Evolutionary conservation across 2,797 vertebrate species (phyloP), one percentile per base, ranked within the genome.

Genomic region (Schizopygopsis pylzovi): DNA sequence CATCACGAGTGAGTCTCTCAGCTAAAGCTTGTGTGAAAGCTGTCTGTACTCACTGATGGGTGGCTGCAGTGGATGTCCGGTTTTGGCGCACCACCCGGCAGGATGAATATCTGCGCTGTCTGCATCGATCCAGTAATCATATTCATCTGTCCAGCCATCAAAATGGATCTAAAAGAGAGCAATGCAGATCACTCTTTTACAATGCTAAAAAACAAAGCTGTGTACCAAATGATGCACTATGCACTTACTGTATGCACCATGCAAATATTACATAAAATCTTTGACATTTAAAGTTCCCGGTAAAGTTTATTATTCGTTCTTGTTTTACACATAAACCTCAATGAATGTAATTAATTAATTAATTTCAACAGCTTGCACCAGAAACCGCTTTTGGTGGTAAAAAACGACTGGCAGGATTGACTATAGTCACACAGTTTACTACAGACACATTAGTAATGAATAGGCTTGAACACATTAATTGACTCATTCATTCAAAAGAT

Each of bases 81-180:
- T 97, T 93, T 97, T 97, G 20, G 92, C 92, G 87, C 96, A 97
- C 96, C 96, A 97, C 89, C 96, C 96, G 10, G 56, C 56, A 12
- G 56, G 56, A 25, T 61, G 56, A 25, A 96, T 95, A 61, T 97
- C 96, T 4, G 95, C 94, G 85, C 94, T 96, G 90, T 97, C 97
- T 1, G 96, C 94, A 84, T 97, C 96, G 87, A 94, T 92, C 96
- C 96, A 97, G 89, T 95, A 96, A 91, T 97, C 96, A 81, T 96
- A 97, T 88, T 95, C 94, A 82, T 92, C 94, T 54, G 93, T 95
- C 96, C 96, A 97, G 90, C 96, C 96, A 87, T 97, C 97, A 91
- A 97, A 97, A 91, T 97, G 96, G 68, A 97, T 91, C 96, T 97
- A 86, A 75, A 89, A 83, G 7, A 61, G 39, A 54, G 28, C 6